Base-by-base conservation (phyloP, 1,140 invertebrate genomes). In the Brachionus calyciflorus region DNA sequence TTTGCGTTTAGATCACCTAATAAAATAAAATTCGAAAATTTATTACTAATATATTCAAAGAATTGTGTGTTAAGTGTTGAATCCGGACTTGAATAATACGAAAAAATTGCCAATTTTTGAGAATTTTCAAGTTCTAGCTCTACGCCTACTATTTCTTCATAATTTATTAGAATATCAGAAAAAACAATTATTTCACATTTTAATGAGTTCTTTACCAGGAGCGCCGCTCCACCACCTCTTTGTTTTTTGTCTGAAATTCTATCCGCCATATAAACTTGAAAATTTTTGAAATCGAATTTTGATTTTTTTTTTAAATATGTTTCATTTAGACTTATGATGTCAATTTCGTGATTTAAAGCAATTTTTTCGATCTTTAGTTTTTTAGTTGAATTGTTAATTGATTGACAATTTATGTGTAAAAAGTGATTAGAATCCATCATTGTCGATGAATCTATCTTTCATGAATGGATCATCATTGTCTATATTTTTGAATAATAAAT, bases 321-420 rank as follows among this genome's bases (percentile, higher is more conserved):
- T 55, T 55, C 26, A 14, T 55, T 55, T 55, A 55, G 26, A 28
- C 51, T 55, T 12, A 55, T 55, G 6, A 30, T 9, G 24, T 55
- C 24, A 26, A 24, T 28, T 26, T 55, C 2, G 24, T 26, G 24
- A 9, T 55, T 21, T 14, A 10, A 2, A 6, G 51, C 51, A 26
- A 55, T 26, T 14, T 14, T 55, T 55, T 55, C 51, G 51, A 55
- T 55, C 2, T 55, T 6, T 6, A 24, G 6, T 55, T 9, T 55
- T 55, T 55, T 55, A 28, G 14, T 5, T 26, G 17, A 14, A 9
- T 55, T 55, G 19, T 55, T 55, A 14, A 55, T 12, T 28, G 51
- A 55, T 55, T 55, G 51, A 55, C 51, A 55, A 14, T 55, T 55
- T 10, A 55, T 55, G 51, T 55, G 51, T 55, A 55, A 55, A 26